These are phyloP conservation scores for Sebastes vulpes DNA, from an alignment of 2,797 vertebrate species.

Conservation along the genomic window DNA sequence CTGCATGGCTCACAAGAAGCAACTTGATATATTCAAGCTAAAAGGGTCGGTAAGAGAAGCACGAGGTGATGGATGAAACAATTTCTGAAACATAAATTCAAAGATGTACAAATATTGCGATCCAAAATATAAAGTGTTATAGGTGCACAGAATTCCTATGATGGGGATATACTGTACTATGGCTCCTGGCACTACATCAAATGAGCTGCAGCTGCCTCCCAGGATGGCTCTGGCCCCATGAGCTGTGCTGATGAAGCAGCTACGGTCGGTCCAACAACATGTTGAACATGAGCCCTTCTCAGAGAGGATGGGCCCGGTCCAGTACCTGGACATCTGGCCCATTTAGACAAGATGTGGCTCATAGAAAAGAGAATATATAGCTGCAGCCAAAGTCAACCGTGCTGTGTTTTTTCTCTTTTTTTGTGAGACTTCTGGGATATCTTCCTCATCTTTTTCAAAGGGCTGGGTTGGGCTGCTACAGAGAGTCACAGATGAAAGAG, in stretches of 20 bases:
- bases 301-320: not conserved
- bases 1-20: not conserved
- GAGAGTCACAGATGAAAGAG: not conserved
- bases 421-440: not conserved
- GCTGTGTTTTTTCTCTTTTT: not conserved
- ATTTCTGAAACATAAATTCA: not conserved
- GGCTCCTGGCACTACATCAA: not conserved
- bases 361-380: not conserved
- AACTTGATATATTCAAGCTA: not conserved
- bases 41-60: not conserved
- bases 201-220: not conserved
- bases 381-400: not conserved
- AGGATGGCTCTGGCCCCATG: not conserved
- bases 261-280: not conserved
- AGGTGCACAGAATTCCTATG: not conserved
- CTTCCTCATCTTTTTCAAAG: conserved; percentile 26
- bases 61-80: not conserved
- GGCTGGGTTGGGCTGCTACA: not conserved
- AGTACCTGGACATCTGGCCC: not conserved
- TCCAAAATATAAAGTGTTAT: not conserved
- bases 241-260: not conserved
- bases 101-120: not conserved
- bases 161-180: not conserved
- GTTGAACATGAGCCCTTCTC: not conserved
- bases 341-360: not conserved